Base-by-base conservation (phyloP, 1,140 invertebrate species). In the Diabrotica undecimpunctata region DNA sequence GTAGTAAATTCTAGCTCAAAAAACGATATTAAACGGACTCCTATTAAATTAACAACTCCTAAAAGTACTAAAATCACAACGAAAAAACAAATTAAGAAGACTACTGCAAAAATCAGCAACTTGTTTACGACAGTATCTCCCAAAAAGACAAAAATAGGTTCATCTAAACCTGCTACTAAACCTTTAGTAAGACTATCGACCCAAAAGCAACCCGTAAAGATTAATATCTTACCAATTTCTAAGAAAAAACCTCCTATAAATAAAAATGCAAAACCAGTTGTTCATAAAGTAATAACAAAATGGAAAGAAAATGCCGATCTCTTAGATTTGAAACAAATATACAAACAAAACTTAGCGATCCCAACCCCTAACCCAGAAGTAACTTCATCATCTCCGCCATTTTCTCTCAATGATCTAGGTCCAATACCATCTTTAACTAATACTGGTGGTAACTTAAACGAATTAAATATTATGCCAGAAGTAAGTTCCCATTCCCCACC, bases 351-450 rank as follows among this genome's bases (percentile, higher is more conserved):
- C 2, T 66, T 74, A 14, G 72, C 73, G 11, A 68, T 70, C 39
- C 74, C 74, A 0, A 74, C 67, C 51, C 74, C 74, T 4, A 72
- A 66, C 39, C 75, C 75, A 10, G 73, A 75, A 69, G 71, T 77
- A n/a, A 69, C 55, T 13, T 75, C 72, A 7, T 69, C 71, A 57
- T 75, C 74, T 9, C 75, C 75, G n/a, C 66, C 67, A 39, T 69
- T 73, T 57, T 72, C 74, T 8, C 60, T 75, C 53, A 67, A 37
- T 54, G 65, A 64, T 38, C 11, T 62, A 53, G 52, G 61, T 39
- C 52, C 51, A 13, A 62, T 62, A 10, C 38, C 61, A 5, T 36
- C 61, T 46, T 62, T 62, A 12, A 39, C 11, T 10, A 50, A 54
- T n/a, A 6, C n/a, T n/a, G 36, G 10, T 11, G 12, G 14, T 12